phyloP scores from a whole-genome alignment of 2,888 invertebrate species.

The Tyria jacobaeae region DNA sequence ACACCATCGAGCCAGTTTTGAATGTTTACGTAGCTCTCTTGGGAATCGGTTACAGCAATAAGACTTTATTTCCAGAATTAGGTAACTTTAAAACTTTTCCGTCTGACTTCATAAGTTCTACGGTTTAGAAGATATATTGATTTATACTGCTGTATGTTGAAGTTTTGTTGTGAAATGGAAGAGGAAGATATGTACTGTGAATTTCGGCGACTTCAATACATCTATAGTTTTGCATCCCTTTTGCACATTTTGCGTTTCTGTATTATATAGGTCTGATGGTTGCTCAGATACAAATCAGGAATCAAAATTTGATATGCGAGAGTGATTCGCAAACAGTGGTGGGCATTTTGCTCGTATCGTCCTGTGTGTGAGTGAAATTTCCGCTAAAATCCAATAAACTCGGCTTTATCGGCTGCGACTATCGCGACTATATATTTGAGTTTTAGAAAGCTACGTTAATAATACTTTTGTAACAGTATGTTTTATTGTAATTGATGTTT shows the following conservation, averaged over 20 bases:
- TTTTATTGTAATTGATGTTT: background rate
- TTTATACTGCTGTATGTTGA: conserved; percentile 17
- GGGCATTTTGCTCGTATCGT: conserved; percentile 65
- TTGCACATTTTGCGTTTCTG: conserved; percentile 62
- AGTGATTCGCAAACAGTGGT: conserved; percentile 73
- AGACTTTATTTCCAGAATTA: conserved; percentile 29
- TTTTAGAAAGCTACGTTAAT: conserved; percentile 46
- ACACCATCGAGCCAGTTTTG: conserved; percentile 61
- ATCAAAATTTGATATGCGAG: conserved; percentile 77
- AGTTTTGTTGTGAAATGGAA: conserved; percentile 31
- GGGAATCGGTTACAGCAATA: conserved; percentile 49
- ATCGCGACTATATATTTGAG: conserved; percentile 52
- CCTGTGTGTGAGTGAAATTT: conserved; percentile 71
- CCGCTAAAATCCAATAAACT: conserved; percentile 83
- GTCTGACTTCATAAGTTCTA: conserved; percentile 14
- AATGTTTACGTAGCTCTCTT: conserved; percentile 53
- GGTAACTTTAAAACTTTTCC: conserved; percentile 21
- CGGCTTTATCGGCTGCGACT: conserved; percentile 50
- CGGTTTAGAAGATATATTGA: conserved; percentile 17
- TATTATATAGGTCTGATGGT: conserved; percentile 52
- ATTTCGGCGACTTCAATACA: conserved; percentile 46
- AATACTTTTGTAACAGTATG: conserved; percentile 20
- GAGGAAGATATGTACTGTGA: conserved; percentile 25
- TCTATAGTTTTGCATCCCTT: conserved; percentile 67
- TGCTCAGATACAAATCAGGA: conserved; percentile 71